Evolutionary conservation across 2,888 invertebrate species (phyloP), one percentile per base, ranked within the genome.

Genomic region (Salpingus planirostris): DNA sequence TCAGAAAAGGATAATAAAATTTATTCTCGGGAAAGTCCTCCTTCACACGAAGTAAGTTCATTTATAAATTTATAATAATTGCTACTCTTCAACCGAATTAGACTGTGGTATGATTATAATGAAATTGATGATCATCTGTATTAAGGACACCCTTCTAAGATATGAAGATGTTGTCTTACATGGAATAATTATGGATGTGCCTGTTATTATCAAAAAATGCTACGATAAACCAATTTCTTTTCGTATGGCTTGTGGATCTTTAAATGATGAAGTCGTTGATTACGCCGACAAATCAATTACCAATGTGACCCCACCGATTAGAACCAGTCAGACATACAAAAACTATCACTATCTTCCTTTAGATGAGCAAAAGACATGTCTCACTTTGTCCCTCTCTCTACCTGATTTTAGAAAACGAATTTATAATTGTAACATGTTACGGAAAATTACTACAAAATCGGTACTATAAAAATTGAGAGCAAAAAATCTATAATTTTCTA

Each of bases 341-440:
- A 33, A 44, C 3, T 54, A 46, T 39, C 40, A 64, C 62, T 55
- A 50, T 37, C 44, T 57, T 55, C 22, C 15, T 7, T 24, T 71
- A 29, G 67, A 66, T n/a, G 68, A 73, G 15, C 66, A 70, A 21
- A 81, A 78, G 44, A 83, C 83, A 0, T 78, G 80, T 33, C 59
- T 84, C 11, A 76, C 74, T 56, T 64, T 81, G 11, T 70, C 69
- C 15, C 67, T 70, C 0, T 62, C 65, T 31, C 72, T 78, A 51
- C 81, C 82, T 2, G 81, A 83, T 57, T 73, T 78, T 40, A 67
- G 79, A 36, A 71, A 74, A 46, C 66, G 81, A 40, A 70, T 81
- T 58, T 77, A 71, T 52, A 76, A 76, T 47, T 72, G 74, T 28
- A 87, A 86, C 58, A 72, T 76, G 54, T 62, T 85, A 2, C 57